Conservation (phyloP, 2,888 invertebrate species). For the Hesperia comma region DNA sequence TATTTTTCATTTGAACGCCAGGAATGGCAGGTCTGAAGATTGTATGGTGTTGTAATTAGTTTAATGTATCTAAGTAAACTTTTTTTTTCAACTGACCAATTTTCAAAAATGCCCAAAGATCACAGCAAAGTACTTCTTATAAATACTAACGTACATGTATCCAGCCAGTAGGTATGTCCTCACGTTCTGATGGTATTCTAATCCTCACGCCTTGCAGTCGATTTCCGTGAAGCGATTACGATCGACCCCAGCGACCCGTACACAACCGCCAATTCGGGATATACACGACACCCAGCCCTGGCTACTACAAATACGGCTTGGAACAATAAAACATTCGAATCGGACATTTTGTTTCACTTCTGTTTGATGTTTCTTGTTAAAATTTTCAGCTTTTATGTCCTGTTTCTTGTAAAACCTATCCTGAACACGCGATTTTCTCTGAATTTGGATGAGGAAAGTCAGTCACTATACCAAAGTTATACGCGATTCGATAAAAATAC, state of each 20-base stretch:
- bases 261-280: conserved; percentile 34
- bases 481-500: too few species aligned
- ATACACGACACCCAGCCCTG: conserved; percentile 27
- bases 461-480: too few species aligned
- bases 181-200: conserved; percentile 25
- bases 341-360: conserved; percentile 3
- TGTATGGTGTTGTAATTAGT: too few species aligned
- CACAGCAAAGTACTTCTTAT: neutral
- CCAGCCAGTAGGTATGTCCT: neutral
- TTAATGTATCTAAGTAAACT: too few species aligned
- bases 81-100: too few species aligned
- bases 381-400: neutral
- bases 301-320: conserved; percentile 22
- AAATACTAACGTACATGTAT: neutral
- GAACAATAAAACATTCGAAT: conserved; percentile 16
- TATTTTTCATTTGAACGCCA: too few species aligned
- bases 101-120: too few species aligned
- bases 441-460: too few species aligned
- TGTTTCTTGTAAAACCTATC: too few species aligned
- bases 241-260: conserved; percentile 33
- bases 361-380: neutral
- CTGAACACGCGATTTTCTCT: too few species aligned
- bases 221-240: conserved; percentile 34
- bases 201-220: conserved; percentile 15
- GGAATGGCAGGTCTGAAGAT: too few species aligned